These are phyloP conservation scores for Ceratosolen fusciceps DNA, from an alignment of 1,140 invertebrate genomes.

Conservation along the genomic window DNA sequence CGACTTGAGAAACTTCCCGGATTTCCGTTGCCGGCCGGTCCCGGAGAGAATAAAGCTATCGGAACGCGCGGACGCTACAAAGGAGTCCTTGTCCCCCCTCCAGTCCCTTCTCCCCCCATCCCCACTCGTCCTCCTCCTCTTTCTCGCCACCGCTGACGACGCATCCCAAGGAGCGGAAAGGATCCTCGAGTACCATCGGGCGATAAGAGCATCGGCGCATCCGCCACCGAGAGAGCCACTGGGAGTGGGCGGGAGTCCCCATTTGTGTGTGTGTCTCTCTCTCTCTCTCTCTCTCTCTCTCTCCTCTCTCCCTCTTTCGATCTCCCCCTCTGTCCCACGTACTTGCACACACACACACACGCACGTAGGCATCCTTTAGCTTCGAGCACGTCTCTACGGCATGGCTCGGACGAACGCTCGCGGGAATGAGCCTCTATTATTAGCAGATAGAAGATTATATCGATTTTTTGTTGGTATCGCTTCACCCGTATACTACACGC, in stretches of 20 bases:
- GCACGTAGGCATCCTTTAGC: no score
- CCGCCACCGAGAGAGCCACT: no score
- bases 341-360: not conserved
- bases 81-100: not conserved
- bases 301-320: slow-evolving; percentile 31
- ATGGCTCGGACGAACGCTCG: not conserved
- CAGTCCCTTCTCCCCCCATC: no score
- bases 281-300: slow-evolving; percentile 24
- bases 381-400: not conserved
- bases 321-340: not conserved
- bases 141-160: not conserved
- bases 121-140: not conserved
- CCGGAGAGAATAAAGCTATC: not conserved
- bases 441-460: slow-evolving; percentile 71
- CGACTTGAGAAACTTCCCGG: not conserved
- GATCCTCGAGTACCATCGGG: not conserved
- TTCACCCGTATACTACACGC: slow-evolving; percentile 45
- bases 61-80: not conserved
- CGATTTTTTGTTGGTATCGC: slow-evolving; percentile 64
- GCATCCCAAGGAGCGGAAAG: not conserved
- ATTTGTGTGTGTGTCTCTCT: not conserved
- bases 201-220: not conserved
- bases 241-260: no score
- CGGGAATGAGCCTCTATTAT: slow-evolving; percentile 67
- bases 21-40: not conserved